Conservation (phyloP, 2,113 vertebrate species). For the Recurvirostra avosetta region DNA sequence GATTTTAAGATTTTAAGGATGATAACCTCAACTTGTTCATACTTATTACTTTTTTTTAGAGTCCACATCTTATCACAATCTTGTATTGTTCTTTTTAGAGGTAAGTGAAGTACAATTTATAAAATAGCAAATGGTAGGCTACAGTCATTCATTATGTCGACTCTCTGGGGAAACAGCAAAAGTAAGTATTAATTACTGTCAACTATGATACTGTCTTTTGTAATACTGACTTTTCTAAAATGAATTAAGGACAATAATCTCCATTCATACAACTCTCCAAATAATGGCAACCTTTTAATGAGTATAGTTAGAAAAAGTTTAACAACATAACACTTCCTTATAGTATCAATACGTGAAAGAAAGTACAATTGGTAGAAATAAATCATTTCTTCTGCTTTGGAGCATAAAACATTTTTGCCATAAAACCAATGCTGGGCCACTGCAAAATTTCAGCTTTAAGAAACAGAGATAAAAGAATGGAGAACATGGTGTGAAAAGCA, state of each 20-base stretch:
- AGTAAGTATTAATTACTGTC: background rate
- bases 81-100: background rate
- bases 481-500: background rate
- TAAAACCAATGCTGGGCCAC: background rate
- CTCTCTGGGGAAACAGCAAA: background rate
- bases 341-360: background rate
- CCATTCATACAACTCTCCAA: background rate
- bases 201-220: background rate
- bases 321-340: background rate
- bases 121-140: background rate
- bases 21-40: background rate
- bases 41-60: background rate
- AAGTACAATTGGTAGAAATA: background rate
- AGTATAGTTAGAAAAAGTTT: background rate
- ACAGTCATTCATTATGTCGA: background rate
- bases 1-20: background rate
- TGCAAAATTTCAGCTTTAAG: background rate
- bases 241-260: background rate
- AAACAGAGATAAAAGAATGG: background rate
- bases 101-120: background rate
- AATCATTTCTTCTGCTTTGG: background rate
- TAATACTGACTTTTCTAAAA: background rate
- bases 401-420: background rate
- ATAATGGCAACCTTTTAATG: background rate
- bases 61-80: background rate